These are phyloP conservation scores for Peromyscus leucopus DNA, from an alignment of 2,113 vertebrate genomes.

Conservation along the genomic window DNA sequence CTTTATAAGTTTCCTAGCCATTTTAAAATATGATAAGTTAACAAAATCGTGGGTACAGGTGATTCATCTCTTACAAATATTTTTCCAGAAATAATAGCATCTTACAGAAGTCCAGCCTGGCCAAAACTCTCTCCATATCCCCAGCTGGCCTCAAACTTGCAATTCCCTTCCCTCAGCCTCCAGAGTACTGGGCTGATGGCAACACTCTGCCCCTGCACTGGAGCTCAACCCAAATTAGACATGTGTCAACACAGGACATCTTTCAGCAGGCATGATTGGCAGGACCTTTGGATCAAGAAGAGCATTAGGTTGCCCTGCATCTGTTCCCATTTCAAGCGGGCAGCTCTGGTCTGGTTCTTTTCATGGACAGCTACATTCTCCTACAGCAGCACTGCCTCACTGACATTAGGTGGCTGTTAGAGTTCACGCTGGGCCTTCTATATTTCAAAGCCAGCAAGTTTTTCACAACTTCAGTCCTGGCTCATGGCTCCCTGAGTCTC, in stretches of 20 bases:
- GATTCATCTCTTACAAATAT: background rate
- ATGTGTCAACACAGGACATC: background rate
- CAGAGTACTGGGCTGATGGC: background rate
- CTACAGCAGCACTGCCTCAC: fast-evolving
- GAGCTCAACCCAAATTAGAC: background rate
- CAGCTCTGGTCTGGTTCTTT: background rate
- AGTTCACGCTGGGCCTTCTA: background rate
- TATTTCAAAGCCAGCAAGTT: background rate
- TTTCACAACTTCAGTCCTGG: background rate
- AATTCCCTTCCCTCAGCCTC: background rate
- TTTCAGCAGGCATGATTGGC: background rate
- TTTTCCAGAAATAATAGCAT: background rate
- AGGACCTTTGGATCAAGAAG: background rate
- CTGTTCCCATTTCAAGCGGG: background rate
- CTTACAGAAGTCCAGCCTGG: background rate
- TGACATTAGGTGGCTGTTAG: no score
- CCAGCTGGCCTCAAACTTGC: background rate
- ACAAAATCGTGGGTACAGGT: no score
- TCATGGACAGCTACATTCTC: background rate
- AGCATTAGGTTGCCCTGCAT: background rate
- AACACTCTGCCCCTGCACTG: background rate
- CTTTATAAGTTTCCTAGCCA: background rate
- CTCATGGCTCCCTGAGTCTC: background rate
- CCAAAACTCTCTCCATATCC: background rate
- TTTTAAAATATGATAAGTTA: background rate